Conservation (phyloP, 2,888 invertebrate genomes). For the Zele albiditarsus region DNA sequence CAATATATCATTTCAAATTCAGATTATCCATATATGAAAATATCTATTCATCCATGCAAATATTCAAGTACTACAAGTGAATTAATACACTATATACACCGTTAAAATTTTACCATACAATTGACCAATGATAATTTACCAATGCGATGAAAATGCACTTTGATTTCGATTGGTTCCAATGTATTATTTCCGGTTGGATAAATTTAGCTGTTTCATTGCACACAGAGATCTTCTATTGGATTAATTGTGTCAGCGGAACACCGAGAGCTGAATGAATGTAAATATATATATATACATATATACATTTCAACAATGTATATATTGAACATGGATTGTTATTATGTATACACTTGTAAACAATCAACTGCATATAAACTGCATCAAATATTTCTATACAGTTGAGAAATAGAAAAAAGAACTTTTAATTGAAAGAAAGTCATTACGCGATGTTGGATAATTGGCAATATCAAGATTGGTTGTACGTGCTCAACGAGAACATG, state of each 20-base stretch:
- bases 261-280: not conserved
- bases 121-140: not conserved
- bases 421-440: conserved; percentile 48
- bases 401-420: conserved; percentile 45
- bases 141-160: not conserved
- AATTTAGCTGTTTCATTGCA: not conserved
- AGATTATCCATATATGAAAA: too few species aligned
- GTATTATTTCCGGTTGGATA: conserved; percentile 6
- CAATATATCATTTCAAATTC: too few species aligned
- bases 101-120: not conserved
- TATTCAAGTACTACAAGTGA: too few species aligned
- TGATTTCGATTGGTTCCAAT: not conserved
- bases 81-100: too few species aligned
- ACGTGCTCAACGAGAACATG: conserved; percentile 45
- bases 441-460: conserved; percentile 47
- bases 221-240: conserved; percentile 5
- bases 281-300: not conserved
- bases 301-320: not conserved
- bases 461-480: conserved; percentile 43
- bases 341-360: not conserved
- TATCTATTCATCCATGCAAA: not conserved
- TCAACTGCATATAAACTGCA: too few species aligned
- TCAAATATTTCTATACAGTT: not conserved
- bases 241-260: not conserved
- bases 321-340: not conserved